Conservation (phyloP, 2,113 vertebrate genomes). For the Phycodurus eques region DNA sequence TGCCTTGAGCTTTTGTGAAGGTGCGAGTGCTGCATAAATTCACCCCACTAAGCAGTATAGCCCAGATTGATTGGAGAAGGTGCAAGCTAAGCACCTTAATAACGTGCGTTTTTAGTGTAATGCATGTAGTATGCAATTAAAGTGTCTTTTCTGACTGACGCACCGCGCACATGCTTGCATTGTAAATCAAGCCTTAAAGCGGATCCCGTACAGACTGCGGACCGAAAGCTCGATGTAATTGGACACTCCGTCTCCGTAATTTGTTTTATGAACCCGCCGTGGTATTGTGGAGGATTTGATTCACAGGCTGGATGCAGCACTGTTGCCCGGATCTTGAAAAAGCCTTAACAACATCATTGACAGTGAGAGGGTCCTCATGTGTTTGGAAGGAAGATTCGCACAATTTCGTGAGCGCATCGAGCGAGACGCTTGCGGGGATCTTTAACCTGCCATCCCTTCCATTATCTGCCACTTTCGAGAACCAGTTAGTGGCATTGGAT, state of each 20-base stretch:
- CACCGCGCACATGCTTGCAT: background rate
- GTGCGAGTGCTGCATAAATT: background rate
- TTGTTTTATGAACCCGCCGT: constrained; percentile 55
- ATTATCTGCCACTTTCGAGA: constrained; percentile 42
- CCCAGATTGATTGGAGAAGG: constrained; percentile 7
- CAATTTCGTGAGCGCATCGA: constrained; percentile 43
- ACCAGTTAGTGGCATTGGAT: constrained; percentile 54
- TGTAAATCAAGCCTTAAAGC: constrained; percentile 45
- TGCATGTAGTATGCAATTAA: constrained; percentile 11
- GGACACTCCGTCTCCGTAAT: constrained; percentile 56
- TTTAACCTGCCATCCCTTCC: constrained; percentile 22
- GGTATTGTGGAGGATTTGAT: constrained; percentile 54
- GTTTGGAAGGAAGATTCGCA: constrained; percentile 7
- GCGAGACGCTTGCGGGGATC: constrained; percentile 35
- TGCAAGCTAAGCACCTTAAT: constrained; percentile 15
- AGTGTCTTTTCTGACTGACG: background rate
- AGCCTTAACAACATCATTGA: constrained; percentile 36
- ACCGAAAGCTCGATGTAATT: constrained; percentile 61
- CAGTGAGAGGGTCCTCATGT: constrained; percentile 17
- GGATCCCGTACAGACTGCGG: constrained; percentile 35
- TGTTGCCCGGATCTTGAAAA: constrained; percentile 38
- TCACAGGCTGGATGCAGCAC: constrained; percentile 31
- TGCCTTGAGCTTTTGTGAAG: background rate
- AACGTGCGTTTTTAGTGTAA: constrained; percentile 7
- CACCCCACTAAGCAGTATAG: background rate